Evolutionary conservation across 2,797 vertebrate species (phyloP), one percentile per base, ranked within the genome.

Genomic region (Alca torda): DNA sequence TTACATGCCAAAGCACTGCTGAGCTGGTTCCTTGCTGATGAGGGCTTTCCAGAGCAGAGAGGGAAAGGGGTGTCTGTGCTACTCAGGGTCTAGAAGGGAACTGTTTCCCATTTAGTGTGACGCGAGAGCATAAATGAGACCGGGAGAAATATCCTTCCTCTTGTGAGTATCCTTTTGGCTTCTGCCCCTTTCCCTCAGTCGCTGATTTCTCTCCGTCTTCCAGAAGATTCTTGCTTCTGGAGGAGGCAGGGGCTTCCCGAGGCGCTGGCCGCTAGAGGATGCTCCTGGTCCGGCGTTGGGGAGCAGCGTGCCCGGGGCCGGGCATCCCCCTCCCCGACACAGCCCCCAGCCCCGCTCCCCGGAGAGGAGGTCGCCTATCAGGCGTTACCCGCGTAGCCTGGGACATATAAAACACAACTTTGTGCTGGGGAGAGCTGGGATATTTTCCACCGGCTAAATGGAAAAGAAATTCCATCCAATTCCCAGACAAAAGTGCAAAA

Each of bases 191-290:
- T 39, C 17, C 41, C 21, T 53, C 12, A 21, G 45, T 5, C 15
- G 43, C 70, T 43, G 46, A 11, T 64, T 64, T 82, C 30, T 41
- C 63, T 64, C 39, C 3, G 1, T 65, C 46, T 97, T 96, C 95
- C 94, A 96, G 96, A 96, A 97, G 60, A 53, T 93, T 96, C 96
- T 70, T 10, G 45, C 16, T 95, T 79, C 37, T 45, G 72, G 61
- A 77, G 65, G 21, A 6, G 6, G 6, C 56, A 7, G 75, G 84
- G 64, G 11, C 46, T 87, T 91, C 68, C 90, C 45, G 45, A 87
- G 75, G 75, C 19, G 14, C 35, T 67, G 95, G 94, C 96, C 96
- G 45, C 96, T 95, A 96, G 96, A 95, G 96, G 96, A 90, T 91
- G 93, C 95, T 96, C 93, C 94, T 93, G 80, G 86, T 33, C 84